A percentile compares a stretch with the other conserved stretches of the same genome.
Evolutionary conservation across 2,797 vertebrate species (phyloP).

Genomic region (Vireo griseus): DNA sequence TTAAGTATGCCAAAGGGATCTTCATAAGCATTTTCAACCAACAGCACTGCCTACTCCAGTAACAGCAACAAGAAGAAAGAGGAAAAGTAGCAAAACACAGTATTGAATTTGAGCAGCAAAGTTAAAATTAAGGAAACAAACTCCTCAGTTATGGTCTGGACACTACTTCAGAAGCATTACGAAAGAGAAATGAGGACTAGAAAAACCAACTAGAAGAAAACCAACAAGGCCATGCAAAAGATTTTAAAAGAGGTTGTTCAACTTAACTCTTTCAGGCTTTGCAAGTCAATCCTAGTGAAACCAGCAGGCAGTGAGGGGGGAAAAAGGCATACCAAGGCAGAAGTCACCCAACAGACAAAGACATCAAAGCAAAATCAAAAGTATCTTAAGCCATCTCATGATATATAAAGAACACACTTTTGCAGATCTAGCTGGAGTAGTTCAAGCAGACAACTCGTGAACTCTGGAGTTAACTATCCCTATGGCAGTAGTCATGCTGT

Average conservation of each 20-base stretch:
- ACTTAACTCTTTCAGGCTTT: not conserved
- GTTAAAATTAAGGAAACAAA: not conserved
- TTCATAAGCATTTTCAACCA: not conserved
- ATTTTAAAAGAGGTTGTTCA: not conserved
- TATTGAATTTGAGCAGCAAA: not conserved
- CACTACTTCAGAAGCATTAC: not conserved
- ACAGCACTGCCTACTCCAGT: not conserved
- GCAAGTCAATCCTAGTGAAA: not conserved
- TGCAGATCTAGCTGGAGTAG: not conserved
- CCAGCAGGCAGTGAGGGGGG: not conserved
- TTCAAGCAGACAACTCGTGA: not conserved
- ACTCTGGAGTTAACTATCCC: not conserved
- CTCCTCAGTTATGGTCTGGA: not conserved
- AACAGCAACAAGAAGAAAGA: not conserved
- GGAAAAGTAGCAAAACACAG: not conserved
- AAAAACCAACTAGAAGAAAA: not conserved
- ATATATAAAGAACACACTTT: not conserved
- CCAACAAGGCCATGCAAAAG: not conserved
- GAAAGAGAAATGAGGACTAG: not conserved
- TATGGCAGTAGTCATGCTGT: not conserved
- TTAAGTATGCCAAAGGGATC: not conserved
- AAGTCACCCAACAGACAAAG: not conserved
- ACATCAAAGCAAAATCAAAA: not conserved
- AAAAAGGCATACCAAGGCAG: not conserved
- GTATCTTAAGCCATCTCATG: not conserved